Evolutionary conservation across 2,888 invertebrate species (phyloP).

Genomic region (Eristalis tenax): DNA sequence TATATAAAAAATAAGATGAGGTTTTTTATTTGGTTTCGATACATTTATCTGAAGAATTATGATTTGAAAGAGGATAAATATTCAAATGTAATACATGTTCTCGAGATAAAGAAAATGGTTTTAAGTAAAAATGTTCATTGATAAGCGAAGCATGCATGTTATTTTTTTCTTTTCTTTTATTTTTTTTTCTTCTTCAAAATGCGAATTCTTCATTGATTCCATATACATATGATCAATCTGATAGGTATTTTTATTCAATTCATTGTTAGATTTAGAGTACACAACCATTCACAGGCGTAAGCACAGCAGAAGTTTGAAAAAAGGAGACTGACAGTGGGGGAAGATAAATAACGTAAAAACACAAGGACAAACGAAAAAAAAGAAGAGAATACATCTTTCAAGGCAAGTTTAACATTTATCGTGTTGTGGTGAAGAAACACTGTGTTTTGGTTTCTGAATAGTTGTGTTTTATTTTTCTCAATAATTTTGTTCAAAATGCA

Average conservation of each 20-base stretch:
- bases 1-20: slow-evolving; percentile 39
- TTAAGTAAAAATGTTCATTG: slow-evolving; percentile 67
- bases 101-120: slow-evolving; percentile 63
- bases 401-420: slow-evolving; percentile 28
- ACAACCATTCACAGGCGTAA: slow-evolving; percentile 90
- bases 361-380: neutral
- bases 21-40: slow-evolving; percentile 42
- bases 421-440: slow-evolving; percentile 44
- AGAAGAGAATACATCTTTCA: neutral
- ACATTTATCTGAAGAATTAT: slow-evolving; percentile 55
- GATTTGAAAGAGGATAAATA: slow-evolving; percentile 68
- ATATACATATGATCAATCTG: slow-evolving; percentile 26
- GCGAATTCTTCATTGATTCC: slow-evolving; percentile 49
- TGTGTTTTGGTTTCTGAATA: slow-evolving; percentile 59
- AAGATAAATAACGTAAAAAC: slow-evolving; percentile 18
- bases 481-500: neutral
- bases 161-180: slow-evolving; percentile 18
- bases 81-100: slow-evolving; percentile 62
- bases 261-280: slow-evolving; percentile 52
- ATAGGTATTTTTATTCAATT: slow-evolving; percentile 45
- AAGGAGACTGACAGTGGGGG: slow-evolving; percentile 57
- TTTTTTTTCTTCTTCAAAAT: slow-evolving; percentile 53
- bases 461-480: slow-evolving; percentile 49
- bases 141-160: slow-evolving; percentile 69
- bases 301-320: slow-evolving; percentile 85